Percentiles rank a stretch among this genome's conserved stretches.
These are phyloP conservation scores for Oreocharis arfaki DNA, from an alignment of 2,113 vertebrate species.

Conservation along the genomic window DNA sequence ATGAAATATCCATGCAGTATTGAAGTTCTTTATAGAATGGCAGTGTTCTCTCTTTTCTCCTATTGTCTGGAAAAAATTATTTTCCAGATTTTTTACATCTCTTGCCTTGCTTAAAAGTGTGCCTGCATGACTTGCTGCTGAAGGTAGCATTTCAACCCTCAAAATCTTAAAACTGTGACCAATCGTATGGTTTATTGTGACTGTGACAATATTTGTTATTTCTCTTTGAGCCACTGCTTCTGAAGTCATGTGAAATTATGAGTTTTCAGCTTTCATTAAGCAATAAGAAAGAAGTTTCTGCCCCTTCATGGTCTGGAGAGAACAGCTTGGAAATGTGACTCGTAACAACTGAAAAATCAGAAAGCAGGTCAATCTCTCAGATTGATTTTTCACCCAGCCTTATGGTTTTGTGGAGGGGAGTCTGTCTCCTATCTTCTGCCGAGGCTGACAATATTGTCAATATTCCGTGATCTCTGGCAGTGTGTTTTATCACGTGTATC, in stretches of 20 bases:
- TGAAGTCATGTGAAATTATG: constrained; percentile 3
- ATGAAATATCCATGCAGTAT: not conserved
- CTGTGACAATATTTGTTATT: not conserved
- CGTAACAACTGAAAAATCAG: constrained; percentile 35
- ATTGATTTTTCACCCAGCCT: constrained; percentile 39
- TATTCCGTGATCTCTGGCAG: not conserved
- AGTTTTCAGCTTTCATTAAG: constrained; percentile 47
- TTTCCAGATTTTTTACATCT: not conserved
- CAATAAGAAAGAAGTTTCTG: constrained; percentile 30
- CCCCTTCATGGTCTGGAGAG: not conserved
- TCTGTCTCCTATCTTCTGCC: not conserved
- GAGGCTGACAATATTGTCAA: not conserved
- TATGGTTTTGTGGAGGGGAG: not conserved
- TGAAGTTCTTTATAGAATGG: not conserved
- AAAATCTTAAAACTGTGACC: not conserved
- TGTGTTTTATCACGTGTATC: not conserved
- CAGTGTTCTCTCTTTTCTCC: not conserved
- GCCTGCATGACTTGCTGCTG: not conserved
- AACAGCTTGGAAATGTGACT: constrained; percentile 35
- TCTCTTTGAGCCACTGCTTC: not conserved
- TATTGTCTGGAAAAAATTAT: not conserved
- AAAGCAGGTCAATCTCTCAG: constrained; percentile 18
- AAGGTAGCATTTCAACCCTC: not conserved
- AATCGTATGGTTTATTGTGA: not conserved
- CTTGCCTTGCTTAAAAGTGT: not conserved